Evolutionary conservation across 2,797 vertebrate genomes (phyloP).

Genomic region (Gambusia yucatana): DNA sequence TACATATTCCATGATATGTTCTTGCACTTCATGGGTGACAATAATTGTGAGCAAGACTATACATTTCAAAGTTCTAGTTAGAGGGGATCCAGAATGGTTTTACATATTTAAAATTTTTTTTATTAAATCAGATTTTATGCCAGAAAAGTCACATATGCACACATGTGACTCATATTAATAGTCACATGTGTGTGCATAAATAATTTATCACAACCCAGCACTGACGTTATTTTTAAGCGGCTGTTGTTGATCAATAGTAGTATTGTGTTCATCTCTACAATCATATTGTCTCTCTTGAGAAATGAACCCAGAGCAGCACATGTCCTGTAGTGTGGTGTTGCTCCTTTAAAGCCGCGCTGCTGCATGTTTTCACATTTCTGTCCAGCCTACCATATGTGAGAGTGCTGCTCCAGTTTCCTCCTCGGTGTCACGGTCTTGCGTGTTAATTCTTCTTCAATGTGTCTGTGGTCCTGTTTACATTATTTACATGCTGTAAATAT

Average conservation of each 20-base stretch:
- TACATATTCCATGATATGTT: no score
- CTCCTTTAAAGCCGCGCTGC: slow-evolving; percentile 5
- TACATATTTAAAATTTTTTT: no score
- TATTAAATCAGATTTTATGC: neutral
- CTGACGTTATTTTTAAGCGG: neutral
- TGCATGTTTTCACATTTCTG: neutral
- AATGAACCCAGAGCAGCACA: neutral
- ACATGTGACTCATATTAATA: no score
- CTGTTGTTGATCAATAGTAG: slow-evolving; percentile 21
- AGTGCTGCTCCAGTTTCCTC: slow-evolving; percentile 1
- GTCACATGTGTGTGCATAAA: neutral
- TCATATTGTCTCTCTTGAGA: slow-evolving; percentile 14
- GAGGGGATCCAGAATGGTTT: no score
- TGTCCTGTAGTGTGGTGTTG: neutral
- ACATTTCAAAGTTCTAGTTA: no score
- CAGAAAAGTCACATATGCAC: neutral
- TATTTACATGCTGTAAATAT: slow-evolving; percentile 25
- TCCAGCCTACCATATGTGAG: slow-evolving; percentile 22
- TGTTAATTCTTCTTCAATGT: slow-evolving; percentile 25
- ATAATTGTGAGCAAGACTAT: no score
- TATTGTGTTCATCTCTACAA: slow-evolving; percentile 6
- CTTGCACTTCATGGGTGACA: no score
- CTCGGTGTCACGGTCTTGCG: neutral
- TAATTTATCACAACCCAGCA: neutral
- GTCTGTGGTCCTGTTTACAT: slow-evolving; percentile 32